A percentile compares a stretch with the other conserved stretches of the same genome.
Evolutionary conservation across 2,888 invertebrate species (phyloP).

Genomic region (Eristalis pertinax): DNA sequence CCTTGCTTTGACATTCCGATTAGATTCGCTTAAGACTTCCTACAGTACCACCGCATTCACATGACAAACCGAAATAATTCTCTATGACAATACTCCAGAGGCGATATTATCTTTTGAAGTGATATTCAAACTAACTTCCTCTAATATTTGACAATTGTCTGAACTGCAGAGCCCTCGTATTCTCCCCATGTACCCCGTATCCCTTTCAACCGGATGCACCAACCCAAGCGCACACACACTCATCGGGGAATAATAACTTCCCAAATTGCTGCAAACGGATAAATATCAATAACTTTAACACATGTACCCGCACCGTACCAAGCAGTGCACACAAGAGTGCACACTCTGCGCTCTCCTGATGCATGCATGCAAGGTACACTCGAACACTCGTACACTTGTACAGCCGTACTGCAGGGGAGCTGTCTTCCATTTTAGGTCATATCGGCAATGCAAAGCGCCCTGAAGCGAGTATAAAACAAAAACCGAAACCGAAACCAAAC

Average conservation of each 20-base stretch:
- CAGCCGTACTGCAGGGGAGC: not conserved
- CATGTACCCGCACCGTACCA: conserved; percentile 2
- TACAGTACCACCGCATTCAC: not conserved
- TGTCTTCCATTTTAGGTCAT: conserved; percentile 59
- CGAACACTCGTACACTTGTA: not conserved
- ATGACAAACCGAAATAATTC: not conserved
- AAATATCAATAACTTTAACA: conserved; percentile 43
- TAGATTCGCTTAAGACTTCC: not conserved
- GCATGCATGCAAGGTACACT: conserved; percentile 37
- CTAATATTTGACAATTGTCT: not conserved
- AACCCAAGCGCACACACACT: conserved; percentile 1
- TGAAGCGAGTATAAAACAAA: conserved; percentile 44
- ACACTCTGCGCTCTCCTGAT: not conserved
- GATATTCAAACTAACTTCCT: not conserved
- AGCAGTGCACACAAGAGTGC: not conserved
- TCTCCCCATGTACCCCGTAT: not conserved
- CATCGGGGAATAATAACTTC: conserved; percentile 38
- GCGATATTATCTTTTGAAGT: conserved; percentile 3
- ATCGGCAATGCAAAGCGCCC: conserved; percentile 49
- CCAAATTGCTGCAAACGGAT: conserved; percentile 34
- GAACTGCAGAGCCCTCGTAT: not conserved
- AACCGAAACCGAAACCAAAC: conserved; percentile 43
- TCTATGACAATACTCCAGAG: not conserved
- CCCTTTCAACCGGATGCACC: conserved; percentile 23
- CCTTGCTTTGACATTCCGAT: not conserved